These are phyloP conservation scores for Enoplosus armatus DNA, from an alignment of 2,797 vertebrate species.

Conservation along the genomic window DNA sequence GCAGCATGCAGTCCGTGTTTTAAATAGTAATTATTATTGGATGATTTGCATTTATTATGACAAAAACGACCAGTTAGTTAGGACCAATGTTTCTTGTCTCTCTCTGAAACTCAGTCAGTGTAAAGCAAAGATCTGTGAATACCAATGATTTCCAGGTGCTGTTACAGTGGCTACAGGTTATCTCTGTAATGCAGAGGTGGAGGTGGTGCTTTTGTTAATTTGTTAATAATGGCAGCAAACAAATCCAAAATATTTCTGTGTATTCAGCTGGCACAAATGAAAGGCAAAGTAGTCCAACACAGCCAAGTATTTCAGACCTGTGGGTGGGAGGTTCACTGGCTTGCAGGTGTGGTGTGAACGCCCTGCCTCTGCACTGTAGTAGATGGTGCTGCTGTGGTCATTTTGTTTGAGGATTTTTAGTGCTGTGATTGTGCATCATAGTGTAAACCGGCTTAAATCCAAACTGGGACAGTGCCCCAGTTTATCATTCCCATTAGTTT, in stretches of 20 bases:
- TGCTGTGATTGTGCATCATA: slow-evolving; percentile 5
- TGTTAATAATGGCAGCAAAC: background rate
- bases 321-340: slow-evolving; percentile 2
- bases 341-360: slow-evolving; percentile 41
- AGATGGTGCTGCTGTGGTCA: slow-evolving; percentile 37
- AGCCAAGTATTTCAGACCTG: slow-evolving; percentile 21
- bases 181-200: slow-evolving; percentile 10
- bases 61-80: too few relatives aligned
- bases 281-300: background rate
- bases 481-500: slow-evolving; percentile 67
- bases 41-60: background rate
- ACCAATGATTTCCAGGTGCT: slow-evolving; percentile 23
- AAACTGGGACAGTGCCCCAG: slow-evolving; percentile 21
- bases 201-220: background rate
- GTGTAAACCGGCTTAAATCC: slow-evolving; percentile 49
- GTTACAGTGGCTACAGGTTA: slow-evolving; percentile 44
- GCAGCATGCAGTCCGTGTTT: background rate
- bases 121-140: slow-evolving; percentile 17
- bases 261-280: background rate
- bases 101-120: background rate
- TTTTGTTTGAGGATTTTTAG: slow-evolving; percentile 34
- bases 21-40: background rate
- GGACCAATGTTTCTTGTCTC: background rate
- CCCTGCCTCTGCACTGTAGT: slow-evolving; percentile 19
- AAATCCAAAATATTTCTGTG: background rate